A percentile compares a stretch with the other conserved stretches of the same genome.
phyloP scores from a whole-genome alignment of 2,888 invertebrate genomes.

The Spisula subtruncata region DNA sequence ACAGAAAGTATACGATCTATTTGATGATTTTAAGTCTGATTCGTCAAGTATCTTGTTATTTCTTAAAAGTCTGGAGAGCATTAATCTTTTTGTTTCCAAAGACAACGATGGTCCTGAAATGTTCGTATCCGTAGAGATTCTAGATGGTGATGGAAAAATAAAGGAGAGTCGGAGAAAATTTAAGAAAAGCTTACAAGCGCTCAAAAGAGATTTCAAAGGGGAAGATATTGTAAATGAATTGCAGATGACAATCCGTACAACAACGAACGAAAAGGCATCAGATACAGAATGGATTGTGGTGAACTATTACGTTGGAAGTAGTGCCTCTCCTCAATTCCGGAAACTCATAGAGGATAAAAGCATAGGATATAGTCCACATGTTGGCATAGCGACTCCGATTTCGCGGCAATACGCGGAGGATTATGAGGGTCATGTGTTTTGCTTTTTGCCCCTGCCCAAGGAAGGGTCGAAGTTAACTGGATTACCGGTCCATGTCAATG shows the following conservation, averaged over 20 bases:
- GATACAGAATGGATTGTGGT: constrained; percentile 39
- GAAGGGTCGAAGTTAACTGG: constrained; percentile 82
- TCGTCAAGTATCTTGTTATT: constrained; percentile 83
- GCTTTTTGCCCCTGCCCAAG: constrained; percentile 85
- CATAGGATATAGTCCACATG: constrained; percentile 58
- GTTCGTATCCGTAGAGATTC: background rate
- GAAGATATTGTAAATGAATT: background rate
- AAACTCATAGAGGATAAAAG: constrained; percentile 37
- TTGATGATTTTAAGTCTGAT: constrained; percentile 78
- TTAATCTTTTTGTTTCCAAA: constrained; percentile 45
- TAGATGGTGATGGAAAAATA: background rate
- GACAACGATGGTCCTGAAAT: background rate
- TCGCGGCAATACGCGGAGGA: background rate
- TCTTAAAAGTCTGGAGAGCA: constrained; percentile 78
- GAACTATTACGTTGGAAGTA: constrained; percentile 56
- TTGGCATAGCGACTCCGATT: constrained; percentile 59
- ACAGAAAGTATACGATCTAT: constrained; percentile 76
- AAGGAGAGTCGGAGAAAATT: background rate
- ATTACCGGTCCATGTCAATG: constrained; percentile 85
- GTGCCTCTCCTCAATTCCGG: constrained; percentile 45
- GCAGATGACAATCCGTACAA: background rate
- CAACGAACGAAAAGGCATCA: background rate
- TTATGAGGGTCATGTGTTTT: constrained; percentile 83
- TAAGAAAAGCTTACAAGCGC: background rate
- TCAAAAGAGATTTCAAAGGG: background rate